phyloP scores from a whole-genome alignment of 2,113 vertebrate genomes.

The Oceanites oceanicus region DNA sequence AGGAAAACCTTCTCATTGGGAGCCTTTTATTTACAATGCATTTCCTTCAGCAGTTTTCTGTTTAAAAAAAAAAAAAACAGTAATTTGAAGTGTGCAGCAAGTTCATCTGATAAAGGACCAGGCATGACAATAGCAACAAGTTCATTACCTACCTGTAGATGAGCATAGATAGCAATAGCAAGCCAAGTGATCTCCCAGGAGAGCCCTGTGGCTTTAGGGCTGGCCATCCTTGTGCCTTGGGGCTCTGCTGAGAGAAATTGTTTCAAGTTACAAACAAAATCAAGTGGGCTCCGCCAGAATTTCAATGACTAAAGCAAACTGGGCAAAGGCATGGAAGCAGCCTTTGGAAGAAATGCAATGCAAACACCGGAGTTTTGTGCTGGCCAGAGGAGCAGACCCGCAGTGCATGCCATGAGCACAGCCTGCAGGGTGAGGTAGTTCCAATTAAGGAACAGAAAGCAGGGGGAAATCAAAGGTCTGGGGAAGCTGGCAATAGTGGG shows the following conservation, averaged over 20 bases:
- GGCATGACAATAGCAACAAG: neutral
- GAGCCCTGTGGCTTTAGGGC: slow-evolving; percentile 20
- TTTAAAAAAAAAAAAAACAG: neutral
- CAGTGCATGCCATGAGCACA: slow-evolving; percentile 43
- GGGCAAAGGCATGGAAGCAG: neutral
- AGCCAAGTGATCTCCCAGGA: slow-evolving; percentile 66
- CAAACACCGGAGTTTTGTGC: slow-evolving; percentile 37
- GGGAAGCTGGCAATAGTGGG: neutral
- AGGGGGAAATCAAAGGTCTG: neutral
- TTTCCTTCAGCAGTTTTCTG: neutral
- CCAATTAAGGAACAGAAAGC: neutral
- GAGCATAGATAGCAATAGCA: slow-evolving; percentile 44
- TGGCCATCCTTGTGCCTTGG: slow-evolving; percentile 40
- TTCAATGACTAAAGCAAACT: slow-evolving; percentile 61
- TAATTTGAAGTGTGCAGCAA: neutral
- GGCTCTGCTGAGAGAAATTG: slow-evolving; percentile 38
- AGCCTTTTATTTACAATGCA: neutral
- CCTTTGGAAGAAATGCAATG: slow-evolving; percentile 43
- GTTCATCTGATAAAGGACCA: neutral
- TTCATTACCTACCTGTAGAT: slow-evolving; percentile 70
- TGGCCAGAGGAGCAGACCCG: slow-evolving; percentile 9
- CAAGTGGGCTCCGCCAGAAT: neutral
- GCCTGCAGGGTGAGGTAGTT: slow-evolving; percentile 40
- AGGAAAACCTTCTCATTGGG: neutral
- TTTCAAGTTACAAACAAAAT: slow-evolving; percentile 47